These are phyloP conservation scores for Saccostrea cuccullata DNA, from an alignment of 1,140 invertebrate species.

Conservation along the genomic window DNA sequence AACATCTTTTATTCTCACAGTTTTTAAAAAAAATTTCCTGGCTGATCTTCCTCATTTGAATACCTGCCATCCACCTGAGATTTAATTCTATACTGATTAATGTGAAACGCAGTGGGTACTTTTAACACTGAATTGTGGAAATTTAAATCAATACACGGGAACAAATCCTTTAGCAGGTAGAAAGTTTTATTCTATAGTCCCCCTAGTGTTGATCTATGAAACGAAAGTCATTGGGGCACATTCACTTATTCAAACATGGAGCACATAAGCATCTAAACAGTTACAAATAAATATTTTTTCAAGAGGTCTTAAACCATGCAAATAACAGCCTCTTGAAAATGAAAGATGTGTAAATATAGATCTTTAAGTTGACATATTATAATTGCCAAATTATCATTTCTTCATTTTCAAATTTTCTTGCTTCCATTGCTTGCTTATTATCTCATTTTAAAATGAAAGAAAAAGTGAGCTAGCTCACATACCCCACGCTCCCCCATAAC, in stretches of 20 bases:
- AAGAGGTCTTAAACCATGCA: constrained; percentile 17
- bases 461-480: no score
- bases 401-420: background rate
- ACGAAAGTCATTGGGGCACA: background rate
- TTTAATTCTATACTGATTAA: constrained; percentile 9
- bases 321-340: background rate
- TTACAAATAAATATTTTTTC: constrained; percentile 26
- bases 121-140: constrained; percentile 23
- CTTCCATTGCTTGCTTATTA: no score
- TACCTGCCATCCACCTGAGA: background rate
- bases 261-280: background rate
- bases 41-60: background rate
- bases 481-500: no score
- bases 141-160: constrained; percentile 30
- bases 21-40: background rate
- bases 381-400: constrained; percentile 2
- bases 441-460: no score
- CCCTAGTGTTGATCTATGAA: background rate
- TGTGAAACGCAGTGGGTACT: background rate
- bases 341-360: background rate
- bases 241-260: background rate
- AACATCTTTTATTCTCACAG: background rate
- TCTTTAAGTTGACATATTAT: background rate
- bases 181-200: background rate
- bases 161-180: background rate